Base-by-base conservation (phyloP, 2,888 invertebrate species). In the Epiblema foenella region DNA sequence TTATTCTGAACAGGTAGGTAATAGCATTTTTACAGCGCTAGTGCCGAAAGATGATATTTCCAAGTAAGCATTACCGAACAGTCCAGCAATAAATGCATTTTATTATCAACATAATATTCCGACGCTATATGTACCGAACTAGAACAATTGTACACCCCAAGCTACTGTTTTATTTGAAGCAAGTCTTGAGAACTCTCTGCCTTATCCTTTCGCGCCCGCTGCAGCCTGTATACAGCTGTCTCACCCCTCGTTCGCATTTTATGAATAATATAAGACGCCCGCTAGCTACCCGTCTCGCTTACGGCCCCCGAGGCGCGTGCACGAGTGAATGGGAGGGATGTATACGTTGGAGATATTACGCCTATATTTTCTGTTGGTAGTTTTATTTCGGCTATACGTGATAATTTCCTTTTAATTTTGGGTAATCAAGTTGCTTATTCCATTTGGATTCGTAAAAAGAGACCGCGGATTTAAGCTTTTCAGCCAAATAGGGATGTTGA, bases 331-430 rank as follows among this genome's bases (percentile, higher is more conserved):
- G 72, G 42, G 74, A 74, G 51, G 57, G 52, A 17, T 46, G 46
- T 60, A 57, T 17, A 24, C 60, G 39, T 37, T 37, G 29, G 57
- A 69, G 24, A 56, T 54, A 20, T 18, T 67, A 69, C 51, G 62
- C 51, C 58, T 67, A 42, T 51, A 29, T 63, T 71, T 60, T 58
- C n/a, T 51, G 68, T 29, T 57, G 59, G 39, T 64, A 71, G 54
- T 69, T 73, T 70, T 72, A 59, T 74, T 74, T 69, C 29, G 66
- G 57, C 15, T 64, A 15, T 68, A 68, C 64, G 73, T 73, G 74
- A 68, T 74, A 74, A 74, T 74, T 66, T 68, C 54, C 73, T 62
- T 65, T 74, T 74, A 73, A 74, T 74, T 73, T 74, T 58, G 70
- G 73, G 68, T 74, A 74, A 74, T 74, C 60, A 66, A 54, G 37